These are phyloP conservation scores for Pseudeuparius sepicola DNA, from an alignment of 2,888 invertebrate species.

Conservation along the genomic window DNA sequence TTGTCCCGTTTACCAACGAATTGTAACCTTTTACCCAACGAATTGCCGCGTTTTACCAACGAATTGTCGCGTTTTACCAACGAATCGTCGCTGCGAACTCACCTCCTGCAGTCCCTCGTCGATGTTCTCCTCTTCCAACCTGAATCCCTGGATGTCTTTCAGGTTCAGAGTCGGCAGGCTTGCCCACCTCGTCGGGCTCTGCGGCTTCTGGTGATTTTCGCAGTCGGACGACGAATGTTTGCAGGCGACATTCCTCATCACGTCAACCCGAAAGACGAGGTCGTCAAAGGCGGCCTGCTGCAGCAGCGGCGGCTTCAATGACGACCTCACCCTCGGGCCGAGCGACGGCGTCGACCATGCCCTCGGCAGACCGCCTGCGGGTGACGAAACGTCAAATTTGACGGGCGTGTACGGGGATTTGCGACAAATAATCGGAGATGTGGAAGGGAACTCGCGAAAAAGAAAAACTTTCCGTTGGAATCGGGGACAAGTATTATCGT, in stretches of 20 bases:
- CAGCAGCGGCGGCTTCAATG: slow-evolving; percentile 67
- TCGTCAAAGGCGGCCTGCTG: slow-evolving; percentile 85
- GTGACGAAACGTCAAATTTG: slow-evolving; percentile 10
- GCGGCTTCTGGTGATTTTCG: not conserved
- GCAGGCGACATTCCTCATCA: slow-evolving; percentile 67
- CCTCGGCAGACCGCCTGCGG: slow-evolving; percentile 36
- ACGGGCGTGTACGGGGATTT: no score
- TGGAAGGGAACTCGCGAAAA: no score
- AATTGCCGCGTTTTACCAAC: no score
- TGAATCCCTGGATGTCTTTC: slow-evolving; percentile 26
- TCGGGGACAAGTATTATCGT: no score
- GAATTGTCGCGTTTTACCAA: not conserved
- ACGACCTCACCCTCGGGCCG: slow-evolving; percentile 45
- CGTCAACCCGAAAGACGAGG: slow-evolving; percentile 68
- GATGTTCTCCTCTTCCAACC: slow-evolving; percentile 23
- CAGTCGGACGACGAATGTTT: slow-evolving; percentile 35
- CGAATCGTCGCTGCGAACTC: no score
- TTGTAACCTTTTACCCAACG: no score
- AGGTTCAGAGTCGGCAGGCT: slow-evolving; percentile 34
- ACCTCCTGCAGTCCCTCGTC: slow-evolving; percentile 38
- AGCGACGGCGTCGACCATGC: slow-evolving; percentile 39
- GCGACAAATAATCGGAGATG: no score
- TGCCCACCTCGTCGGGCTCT: slow-evolving; percentile 29
- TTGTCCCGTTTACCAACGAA: no score
- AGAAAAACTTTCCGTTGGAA: no score